Evolutionary conservation across 1,140 invertebrate genomes (phyloP), one percentile per base, ranked within the genome.

Genomic region (Drosophila pruinosa): DNA sequence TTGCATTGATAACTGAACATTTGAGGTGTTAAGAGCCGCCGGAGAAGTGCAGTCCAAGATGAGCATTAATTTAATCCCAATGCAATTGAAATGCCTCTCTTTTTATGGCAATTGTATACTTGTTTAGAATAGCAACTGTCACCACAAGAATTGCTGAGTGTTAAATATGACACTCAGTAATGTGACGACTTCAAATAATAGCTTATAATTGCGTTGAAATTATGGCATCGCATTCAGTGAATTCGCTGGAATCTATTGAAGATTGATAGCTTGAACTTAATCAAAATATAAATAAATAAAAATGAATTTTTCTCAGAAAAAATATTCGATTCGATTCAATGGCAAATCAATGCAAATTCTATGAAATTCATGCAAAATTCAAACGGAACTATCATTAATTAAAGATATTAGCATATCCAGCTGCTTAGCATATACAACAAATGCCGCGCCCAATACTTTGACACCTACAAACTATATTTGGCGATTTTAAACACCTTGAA

Each of bases 271-370:
- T 3, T 28, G 22, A 59, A 10, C 21, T 15, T 12, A 28, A 4
- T 41, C 3, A 22, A 26, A 19, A 45, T 26, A 19, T 26, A 8
- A 36, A 39, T 21, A 48, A 24, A 48, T 22, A 28, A 53, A 63
- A 3, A 2, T n/a, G 5, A 28, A 12, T 31, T 17, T 22, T 64
- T 64, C 50, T 34, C 2, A 7, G 36, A 52, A 62, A 14, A 8
- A 26, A 7, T 43, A 58, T 22, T 39, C 43, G 12, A 56, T 41
- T 1, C 26, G 24, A 21, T 36, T 24, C 21, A 38, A 63, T 43
- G 24, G 1, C 34, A 12, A 24, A 21, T 24, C 21, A 38, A 64
- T 53, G 36, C 64, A 12, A 45, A 76, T 58, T 58, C 17, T 43
- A 48, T 24, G 12, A 17, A 63, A 39, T 50, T 61, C 17, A 39